A percentile compares a stretch with the other conserved stretches of the same genome.
Conservation (phyloP, 2,888 invertebrate genomes). For the Spisula subtruncata region DNA sequence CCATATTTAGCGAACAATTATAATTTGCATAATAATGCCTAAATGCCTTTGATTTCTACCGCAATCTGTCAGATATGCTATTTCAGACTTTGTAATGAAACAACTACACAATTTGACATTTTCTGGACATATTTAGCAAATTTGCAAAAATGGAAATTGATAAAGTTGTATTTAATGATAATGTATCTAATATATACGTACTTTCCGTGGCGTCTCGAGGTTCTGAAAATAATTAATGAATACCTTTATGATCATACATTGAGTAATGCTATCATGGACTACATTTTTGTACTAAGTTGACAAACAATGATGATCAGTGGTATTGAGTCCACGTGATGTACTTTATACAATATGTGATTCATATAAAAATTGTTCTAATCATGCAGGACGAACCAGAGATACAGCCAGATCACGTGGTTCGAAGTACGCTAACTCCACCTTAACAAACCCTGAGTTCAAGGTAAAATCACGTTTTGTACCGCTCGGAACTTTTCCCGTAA, state of each 20-base stretch:
- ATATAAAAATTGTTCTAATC: no score
- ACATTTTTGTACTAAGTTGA: no score
- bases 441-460: no score
- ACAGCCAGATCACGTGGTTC: no score
- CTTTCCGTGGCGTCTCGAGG: not conserved
- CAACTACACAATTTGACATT: not conserved
- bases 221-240: not conserved
- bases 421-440: no score
- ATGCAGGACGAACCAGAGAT: no score
- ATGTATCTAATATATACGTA: not conserved
- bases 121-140: not conserved
- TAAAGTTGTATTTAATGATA: not conserved
- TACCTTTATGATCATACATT: not conserved
- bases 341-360: no score
- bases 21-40: not conserved
- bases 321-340: no score
- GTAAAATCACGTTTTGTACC: no score
- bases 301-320: no score
- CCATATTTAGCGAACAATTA: not conserved
- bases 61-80: not conserved
- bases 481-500: no score
- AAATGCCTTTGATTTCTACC: not conserved
- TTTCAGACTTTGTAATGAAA: not conserved
- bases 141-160: constrained; percentile 17
- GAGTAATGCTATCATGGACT: no score